Conservation (phyloP, 92 coral and sea anemone species). For the Chrysogorgia sp. region DNA sequence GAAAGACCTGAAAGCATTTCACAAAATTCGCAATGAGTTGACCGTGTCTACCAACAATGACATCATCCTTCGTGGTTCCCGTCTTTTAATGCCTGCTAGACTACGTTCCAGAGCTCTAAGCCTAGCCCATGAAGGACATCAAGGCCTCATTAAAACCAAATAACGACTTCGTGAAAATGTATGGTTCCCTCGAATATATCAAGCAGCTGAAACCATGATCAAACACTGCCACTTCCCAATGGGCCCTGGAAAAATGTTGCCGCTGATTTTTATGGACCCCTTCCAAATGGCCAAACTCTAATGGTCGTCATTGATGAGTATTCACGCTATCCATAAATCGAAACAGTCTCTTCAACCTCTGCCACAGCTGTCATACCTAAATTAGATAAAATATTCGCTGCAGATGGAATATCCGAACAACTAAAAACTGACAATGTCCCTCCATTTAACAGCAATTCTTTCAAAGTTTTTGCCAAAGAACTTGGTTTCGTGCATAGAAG, state of each 20-base stretch:
- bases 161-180: slow-evolving; percentile 47
- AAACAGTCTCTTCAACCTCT: slow-evolving; percentile 35
- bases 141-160: slow-evolving; percentile 65
- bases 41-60: slow-evolving; percentile 36
- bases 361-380: slow-evolving; percentile 43
- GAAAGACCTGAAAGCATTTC: slow-evolving; percentile 8
- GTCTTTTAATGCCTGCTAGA: slow-evolving; percentile 45
- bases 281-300: slow-evolving; percentile 38
- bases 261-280: slow-evolving; percentile 44
- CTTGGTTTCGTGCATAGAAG: slow-evolving; percentile 39
- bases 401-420: slow-evolving; percentile 42
- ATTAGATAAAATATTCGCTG: slow-evolving; percentile 27
- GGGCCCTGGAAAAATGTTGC: slow-evolving; percentile 25
- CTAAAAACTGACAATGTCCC: slow-evolving; percentile 48
- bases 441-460: slow-evolving; percentile 38
- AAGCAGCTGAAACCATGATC: slow-evolving; percentile 33
- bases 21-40: slow-evolving; percentile 46
- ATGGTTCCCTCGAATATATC: slow-evolving; percentile 62
- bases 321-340: slow-evolving; percentile 48
- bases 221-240: slow-evolving; percentile 24
- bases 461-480: slow-evolving; percentile 31
- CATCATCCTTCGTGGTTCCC: slow-evolving; percentile 38
- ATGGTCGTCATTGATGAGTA: slow-evolving; percentile 50
- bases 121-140: slow-evolving; percentile 65
- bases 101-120: slow-evolving; percentile 43